Conservation (phyloP, 53 echinoderm and acorn worm species). For the Holothuria scabra region DNA sequence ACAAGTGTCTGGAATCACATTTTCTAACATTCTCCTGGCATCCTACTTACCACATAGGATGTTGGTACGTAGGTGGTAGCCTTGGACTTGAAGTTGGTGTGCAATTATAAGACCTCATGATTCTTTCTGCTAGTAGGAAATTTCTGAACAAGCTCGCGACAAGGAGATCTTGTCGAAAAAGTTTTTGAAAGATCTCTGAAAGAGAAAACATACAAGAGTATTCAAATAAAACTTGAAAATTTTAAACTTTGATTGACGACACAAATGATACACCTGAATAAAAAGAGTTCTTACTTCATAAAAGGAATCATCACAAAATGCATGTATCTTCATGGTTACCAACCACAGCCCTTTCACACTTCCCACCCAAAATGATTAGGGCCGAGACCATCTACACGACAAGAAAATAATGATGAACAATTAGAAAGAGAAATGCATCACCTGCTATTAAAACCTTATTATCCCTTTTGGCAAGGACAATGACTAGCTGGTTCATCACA, state of each 20-base stretch:
- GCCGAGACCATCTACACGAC: too few relatives aligned
- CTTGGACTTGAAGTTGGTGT: slow-evolving; percentile 91
- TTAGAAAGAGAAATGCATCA: too few relatives aligned
- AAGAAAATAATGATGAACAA: too few relatives aligned
- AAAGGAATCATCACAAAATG: neutral
- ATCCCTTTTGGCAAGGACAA: too few relatives aligned
- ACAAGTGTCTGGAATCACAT: too few relatives aligned
- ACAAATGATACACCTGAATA: neutral
- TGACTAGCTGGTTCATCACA: too few relatives aligned
- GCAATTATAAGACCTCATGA: slow-evolving; percentile 95
- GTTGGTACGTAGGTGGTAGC: slow-evolving; percentile 94
- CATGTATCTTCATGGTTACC: too few relatives aligned
- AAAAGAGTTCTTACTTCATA: neutral
- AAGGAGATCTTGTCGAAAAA: slow-evolving; percentile 95
- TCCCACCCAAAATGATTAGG: too few relatives aligned
- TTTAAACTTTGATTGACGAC: neutral
- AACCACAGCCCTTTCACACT: too few relatives aligned
- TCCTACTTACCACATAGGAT: slow-evolving; percentile 90
- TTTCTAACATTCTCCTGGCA: too few relatives aligned
- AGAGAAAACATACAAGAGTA: neutral
- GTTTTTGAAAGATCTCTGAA: slow-evolving; percentile 93
- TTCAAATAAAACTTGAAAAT: neutral
- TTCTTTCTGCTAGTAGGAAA: slow-evolving; percentile 92
- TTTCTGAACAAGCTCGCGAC: slow-evolving; percentile 96
- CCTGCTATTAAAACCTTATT: too few relatives aligned